These are phyloP conservation scores for Meandrusa payeni DNA, from an alignment of 2,888 invertebrate genomes.

Conservation along the genomic window DNA sequence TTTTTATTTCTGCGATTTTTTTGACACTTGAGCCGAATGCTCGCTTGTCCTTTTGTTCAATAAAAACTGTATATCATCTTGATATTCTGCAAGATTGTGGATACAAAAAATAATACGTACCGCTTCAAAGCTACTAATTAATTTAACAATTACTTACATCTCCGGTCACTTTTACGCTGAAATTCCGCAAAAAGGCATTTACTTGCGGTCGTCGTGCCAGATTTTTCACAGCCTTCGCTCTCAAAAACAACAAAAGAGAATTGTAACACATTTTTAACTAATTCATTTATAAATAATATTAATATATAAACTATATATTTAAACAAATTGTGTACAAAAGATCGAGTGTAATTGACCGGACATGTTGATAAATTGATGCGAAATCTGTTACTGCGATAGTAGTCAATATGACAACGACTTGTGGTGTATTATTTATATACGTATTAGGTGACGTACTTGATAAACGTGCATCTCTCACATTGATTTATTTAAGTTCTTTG, in stretches of 20 bases:
- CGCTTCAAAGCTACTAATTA: too few relatives aligned
- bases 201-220: constrained; percentile 31
- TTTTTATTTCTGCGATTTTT: too few relatives aligned
- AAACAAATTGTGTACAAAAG: too few relatives aligned
- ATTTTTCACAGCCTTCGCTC: constrained; percentile 37
- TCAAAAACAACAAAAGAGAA: constrained; percentile 41
- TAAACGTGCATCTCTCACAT: constrained; percentile 28
- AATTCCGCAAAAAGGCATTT: constrained; percentile 41
- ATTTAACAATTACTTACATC: constrained; percentile 49
- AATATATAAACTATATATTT: background rate
- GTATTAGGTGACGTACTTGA: constrained; percentile 44
- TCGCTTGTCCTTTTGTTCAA: too few relatives aligned
- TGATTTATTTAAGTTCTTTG: background rate
- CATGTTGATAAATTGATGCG: constrained; percentile 34
- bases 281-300: background rate
- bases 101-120: too few relatives aligned
- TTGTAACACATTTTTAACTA: constrained; percentile 49
- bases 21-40: too few relatives aligned
- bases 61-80: too few relatives aligned
- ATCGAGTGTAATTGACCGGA: constrained; percentile 26
- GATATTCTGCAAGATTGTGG: too few relatives aligned
- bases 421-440: constrained; percentile 36
- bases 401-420: constrained; percentile 32
- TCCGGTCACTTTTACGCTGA: constrained; percentile 48
- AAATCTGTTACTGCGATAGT: constrained; percentile 39